Evolutionary conservation across 2,888 invertebrate genomes (phyloP), one percentile per base, ranked within the genome.

Genomic region (Saturnia japonica): DNA sequence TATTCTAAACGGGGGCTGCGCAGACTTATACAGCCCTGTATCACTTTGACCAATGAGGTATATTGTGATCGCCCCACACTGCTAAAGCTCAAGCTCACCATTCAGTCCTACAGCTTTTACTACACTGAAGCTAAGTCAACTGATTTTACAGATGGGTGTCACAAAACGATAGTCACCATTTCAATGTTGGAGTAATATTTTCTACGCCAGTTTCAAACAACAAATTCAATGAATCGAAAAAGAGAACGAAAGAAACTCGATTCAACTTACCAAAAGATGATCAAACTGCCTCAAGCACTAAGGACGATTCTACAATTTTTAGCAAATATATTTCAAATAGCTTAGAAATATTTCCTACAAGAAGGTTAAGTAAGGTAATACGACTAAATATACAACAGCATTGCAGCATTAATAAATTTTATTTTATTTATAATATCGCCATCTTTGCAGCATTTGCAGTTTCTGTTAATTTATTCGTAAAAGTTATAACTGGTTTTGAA

Each of bases 141-240:
- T 45, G 42, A 42, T 51, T 51, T 54, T 82, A 43, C 76, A 95
- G 95, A 76, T 95, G 95, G 84, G 91, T 90, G 0, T 95, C 95
- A 4, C 95, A 95, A 81, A 95, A 95, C 73, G 95, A 95, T 77
- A 91, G 94, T 77, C 90, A 95, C 64, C 92, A 95, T 75, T 92
- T 94, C 67, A 93, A 94, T 76, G 95, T 95, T 0, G 96, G 97
- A 74, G 96, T 97, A 0, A 97, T 97, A 74, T 97, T 97, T 81
- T 97, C 97, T 8, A 97, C 97, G 3, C 97, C 97, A 1, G 97
- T 97, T 42, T 82, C 88, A 0, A 86, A 89, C 54, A 82, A 78
- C 76, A 88, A 95, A 70, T 91, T 91, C 64, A 85, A 88, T 11
- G 87, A 86, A 71, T 79, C 80, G 0, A 92, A 90, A 74, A 95